Evolutionary conservation across 2,113 vertebrate genomes (phyloP), one percentile per base, ranked within the genome.

Genomic region (Prolemur simus): DNA sequence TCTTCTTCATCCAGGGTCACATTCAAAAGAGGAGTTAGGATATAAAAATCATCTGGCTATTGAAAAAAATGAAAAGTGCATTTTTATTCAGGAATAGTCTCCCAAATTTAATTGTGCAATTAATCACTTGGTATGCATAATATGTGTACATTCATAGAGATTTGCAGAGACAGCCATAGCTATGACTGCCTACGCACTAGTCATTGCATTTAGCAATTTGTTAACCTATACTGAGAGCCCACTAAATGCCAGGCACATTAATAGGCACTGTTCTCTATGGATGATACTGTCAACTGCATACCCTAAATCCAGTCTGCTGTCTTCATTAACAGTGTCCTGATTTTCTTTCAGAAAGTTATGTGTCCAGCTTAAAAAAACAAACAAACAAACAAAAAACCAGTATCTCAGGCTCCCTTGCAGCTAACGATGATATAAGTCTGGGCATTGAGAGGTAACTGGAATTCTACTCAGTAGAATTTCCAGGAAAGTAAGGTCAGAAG

Each of bases 61-160:
- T 89, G 82, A 89, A 64, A 52, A 95, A 87, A 96, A 81, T 47
- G 15, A 91, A 93, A 93, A 91, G 78, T 27, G 8, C 20, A 80
- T n/a, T 91, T 94, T 94, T 89, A 81, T 42, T 90, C 63, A 80
- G 78, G n/a, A 34, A 6, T 60, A 23, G n/a, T 37, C 49, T 91
- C 54, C 80, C 45, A 39, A 56, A 54, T 13, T 63, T 42, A 37
- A 82, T 0, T 56, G 77, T 68, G 39, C n/a, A 73, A 39, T 71
- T 5, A 45, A 12, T 32, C 20, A 58, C 0, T 1, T 17, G 7
- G 60, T 68, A 27, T 14, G 5, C 7, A 49, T 12, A 32, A 2
- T 4, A 12, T 25, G 27, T 56, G 5, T 7, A n/a, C 3, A 29
- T 21, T 60, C 21, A 49, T 3, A 20, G 12, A 64, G 42, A 49